phyloP scores from a whole-genome alignment of 2,888 invertebrate genomes.

The Branchipolynoe longqiensis region DNA sequence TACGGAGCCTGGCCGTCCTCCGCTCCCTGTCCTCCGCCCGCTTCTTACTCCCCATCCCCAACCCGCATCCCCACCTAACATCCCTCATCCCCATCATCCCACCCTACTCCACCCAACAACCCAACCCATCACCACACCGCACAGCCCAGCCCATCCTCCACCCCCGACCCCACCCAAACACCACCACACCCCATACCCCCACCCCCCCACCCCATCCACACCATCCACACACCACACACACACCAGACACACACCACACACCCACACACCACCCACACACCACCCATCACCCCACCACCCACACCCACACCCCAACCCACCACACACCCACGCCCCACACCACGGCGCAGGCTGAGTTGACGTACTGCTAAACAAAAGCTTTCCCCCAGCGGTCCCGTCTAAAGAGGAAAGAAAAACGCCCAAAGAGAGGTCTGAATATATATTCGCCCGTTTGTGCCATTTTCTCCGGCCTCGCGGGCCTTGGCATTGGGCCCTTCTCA shows the following conservation, averaged over 20 bases:
- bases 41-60: no score
- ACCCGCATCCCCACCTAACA: neutral
- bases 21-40: no score
- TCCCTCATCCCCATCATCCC: neutral
- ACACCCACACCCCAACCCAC: neutral
- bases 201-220: no score
- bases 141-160: neutral
- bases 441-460: neutral
- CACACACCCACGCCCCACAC: neutral
- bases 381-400: no score
- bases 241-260: no score
- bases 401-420: neutral
- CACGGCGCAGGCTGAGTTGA: neutral
- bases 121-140: no score
- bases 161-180: neutral
- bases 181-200: no score
- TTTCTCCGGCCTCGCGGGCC: neutral
- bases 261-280: neutral
- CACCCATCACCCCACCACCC: neutral
- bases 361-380: neutral
- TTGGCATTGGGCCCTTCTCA: no score
- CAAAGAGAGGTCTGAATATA: neutral
- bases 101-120: neutral
- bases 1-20: no score
- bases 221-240: no score